A percentile compares a stretch with the other conserved stretches of the same genome.
phyloP scores from a whole-genome alignment of 1,140 invertebrate genomes.

The Penaeus vannamei region DNA sequence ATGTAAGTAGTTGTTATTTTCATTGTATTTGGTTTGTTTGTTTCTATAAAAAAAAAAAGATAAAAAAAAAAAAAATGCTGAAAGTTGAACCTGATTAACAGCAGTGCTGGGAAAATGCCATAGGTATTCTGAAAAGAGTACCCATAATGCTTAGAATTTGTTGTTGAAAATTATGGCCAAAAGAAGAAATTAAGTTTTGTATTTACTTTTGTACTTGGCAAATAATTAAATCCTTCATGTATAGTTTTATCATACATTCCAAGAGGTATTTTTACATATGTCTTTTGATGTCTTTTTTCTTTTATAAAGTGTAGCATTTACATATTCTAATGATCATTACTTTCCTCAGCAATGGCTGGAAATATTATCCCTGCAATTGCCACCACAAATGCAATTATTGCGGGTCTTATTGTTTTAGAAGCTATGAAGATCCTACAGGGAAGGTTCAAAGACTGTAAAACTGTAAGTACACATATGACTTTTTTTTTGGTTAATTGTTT shows the following conservation, averaged over 20 bases:
- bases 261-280: too few relatives aligned
- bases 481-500: constrained; percentile 24
- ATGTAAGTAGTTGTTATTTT: constrained; percentile 78
- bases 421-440: constrained; percentile 85
- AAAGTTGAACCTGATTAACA: too few relatives aligned
- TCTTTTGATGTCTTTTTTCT: not conserved
- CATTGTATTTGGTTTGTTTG: constrained; percentile 30
- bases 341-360: constrained; percentile 92
- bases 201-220: too few relatives aligned
- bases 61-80: too few relatives aligned
- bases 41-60: not conserved
- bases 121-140: too few relatives aligned
- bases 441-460: constrained; percentile 81
- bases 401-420: constrained; percentile 92
- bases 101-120: too few relatives aligned
- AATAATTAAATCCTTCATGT: too few relatives aligned
- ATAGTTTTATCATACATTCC: too few relatives aligned
- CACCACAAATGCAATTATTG: constrained; percentile 97
- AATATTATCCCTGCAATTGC: constrained; percentile 98
- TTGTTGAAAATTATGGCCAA: too few relatives aligned
- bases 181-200: too few relatives aligned
- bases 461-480: constrained; percentile 74
- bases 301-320: not conserved
- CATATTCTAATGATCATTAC: constrained; percentile 51
- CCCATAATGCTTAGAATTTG: too few relatives aligned